A percentile compares a stretch with the other conserved stretches of the same genome.
These are phyloP conservation scores for Meiosimyza platycephala DNA, from an alignment of 2,888 invertebrate species.

Conservation along the genomic window DNA sequence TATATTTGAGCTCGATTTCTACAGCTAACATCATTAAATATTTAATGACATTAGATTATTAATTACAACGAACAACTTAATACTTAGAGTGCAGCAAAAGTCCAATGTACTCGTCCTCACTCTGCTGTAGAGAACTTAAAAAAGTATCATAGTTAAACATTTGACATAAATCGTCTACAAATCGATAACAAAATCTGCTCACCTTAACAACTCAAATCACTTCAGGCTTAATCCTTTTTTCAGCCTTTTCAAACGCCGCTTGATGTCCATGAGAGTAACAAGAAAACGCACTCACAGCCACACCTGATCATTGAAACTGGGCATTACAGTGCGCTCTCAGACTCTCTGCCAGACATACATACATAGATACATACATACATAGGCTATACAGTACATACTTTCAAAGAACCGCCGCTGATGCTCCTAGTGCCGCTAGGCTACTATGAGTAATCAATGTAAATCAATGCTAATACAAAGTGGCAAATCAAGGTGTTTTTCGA, in stretches of 20 bases:
- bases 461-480: slow-evolving; percentile 6
- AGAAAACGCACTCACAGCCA: slow-evolving; percentile 24
- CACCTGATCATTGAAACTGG: neutral
- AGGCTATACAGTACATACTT: too few relatives aligned
- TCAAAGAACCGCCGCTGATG: too few relatives aligned
- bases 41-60: too few relatives aligned
- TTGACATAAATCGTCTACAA: slow-evolving; percentile 5
- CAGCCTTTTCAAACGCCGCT: slow-evolving; percentile 8
- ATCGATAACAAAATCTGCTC: neutral
- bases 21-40: too few relatives aligned
- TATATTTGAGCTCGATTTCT: too few relatives aligned
- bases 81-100: too few relatives aligned
- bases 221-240: slow-evolving; percentile 20
- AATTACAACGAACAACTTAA: too few relatives aligned
- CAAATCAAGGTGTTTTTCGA: slow-evolving; percentile 37
- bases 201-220: slow-evolving; percentile 1
- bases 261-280: slow-evolving; percentile 7
- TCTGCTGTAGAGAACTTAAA: too few relatives aligned
- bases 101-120: too few relatives aligned
- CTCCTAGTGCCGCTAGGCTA: slow-evolving; percentile 1
- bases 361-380: too few relatives aligned
- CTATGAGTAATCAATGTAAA: neutral
- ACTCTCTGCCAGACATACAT: neutral
- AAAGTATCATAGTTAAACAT: neutral
- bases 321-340: neutral